Conservation (phyloP, 2,888 invertebrate species). For the Plutella xylostella region DNA sequence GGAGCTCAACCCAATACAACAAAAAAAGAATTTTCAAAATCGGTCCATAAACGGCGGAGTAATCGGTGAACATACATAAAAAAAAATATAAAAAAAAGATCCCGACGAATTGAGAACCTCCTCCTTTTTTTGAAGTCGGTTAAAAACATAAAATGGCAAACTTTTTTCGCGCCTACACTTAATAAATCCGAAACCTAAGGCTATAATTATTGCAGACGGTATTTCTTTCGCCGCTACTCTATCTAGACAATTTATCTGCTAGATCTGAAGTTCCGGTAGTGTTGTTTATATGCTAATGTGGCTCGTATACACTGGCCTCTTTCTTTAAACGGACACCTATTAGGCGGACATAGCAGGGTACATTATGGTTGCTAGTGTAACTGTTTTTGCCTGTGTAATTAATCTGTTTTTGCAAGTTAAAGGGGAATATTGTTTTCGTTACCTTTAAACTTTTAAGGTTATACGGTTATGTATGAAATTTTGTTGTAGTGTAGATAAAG, state of each 20-base stretch:
- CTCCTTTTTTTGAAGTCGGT: no score
- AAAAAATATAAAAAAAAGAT: no score
- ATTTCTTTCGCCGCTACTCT: slow-evolving; percentile 18
- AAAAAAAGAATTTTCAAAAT: no score
- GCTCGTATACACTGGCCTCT: slow-evolving; percentile 2
- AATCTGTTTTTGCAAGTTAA: no score
- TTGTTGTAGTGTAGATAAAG: no score
- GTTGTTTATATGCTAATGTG: slow-evolving; percentile 15
- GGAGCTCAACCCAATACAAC: no score
- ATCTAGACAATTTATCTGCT: slow-evolving; percentile 19
- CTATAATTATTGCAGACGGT: slow-evolving; percentile 16
- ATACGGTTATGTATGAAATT: no score
- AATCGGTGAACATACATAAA: no score
- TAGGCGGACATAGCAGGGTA: slow-evolving; percentile 4
- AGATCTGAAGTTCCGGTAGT: slow-evolving; percentile 15
- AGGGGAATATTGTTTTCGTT: no score
- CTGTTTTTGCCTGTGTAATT: neutral
- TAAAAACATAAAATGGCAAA: slow-evolving; percentile 1
- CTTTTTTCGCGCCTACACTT: slow-evolving; percentile 11
- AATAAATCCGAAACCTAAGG: neutral
- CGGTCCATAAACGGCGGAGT: no score
- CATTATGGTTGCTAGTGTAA: neutral
- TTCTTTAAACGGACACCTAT: slow-evolving; percentile 9
- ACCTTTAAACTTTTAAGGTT: no score
- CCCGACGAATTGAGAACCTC: no score